Conservation (phyloP, 2,888 invertebrate species). For the Sericinus montela region DNA sequence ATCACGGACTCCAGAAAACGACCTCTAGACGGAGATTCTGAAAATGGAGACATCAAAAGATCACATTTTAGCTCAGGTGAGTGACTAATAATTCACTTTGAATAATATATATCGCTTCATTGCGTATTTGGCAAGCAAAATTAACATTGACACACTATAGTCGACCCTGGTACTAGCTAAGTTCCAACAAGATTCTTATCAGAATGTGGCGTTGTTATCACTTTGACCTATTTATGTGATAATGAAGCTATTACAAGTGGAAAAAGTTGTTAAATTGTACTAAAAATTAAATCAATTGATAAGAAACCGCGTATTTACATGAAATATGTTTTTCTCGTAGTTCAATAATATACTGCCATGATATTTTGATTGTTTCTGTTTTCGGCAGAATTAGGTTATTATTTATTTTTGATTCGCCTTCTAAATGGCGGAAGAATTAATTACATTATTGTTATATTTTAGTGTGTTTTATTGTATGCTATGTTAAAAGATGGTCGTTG, state of each 20-base stretch:
- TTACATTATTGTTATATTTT: slow-evolving; percentile 22
- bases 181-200: slow-evolving; percentile 72
- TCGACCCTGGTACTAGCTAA: slow-evolving; percentile 51
- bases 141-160: slow-evolving; percentile 69
- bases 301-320: slow-evolving; percentile 1
- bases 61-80: slow-evolving; percentile 95
- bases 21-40: slow-evolving; percentile 91
- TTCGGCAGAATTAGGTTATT: slow-evolving; percentile 4
- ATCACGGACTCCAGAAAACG: slow-evolving; percentile 94
- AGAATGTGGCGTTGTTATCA: slow-evolving; percentile 63
- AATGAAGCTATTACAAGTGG: slow-evolving; percentile 50
- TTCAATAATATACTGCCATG: slow-evolving; percentile 7
- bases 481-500: slow-evolving; percentile 76
- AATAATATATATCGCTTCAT: slow-evolving; percentile 46
- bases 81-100: slow-evolving; percentile 33
- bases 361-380: slow-evolving; percentile 12
- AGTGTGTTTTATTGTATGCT: slow-evolving; percentile 52
- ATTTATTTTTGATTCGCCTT: slow-evolving; percentile 8
- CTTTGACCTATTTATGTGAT: slow-evolving; percentile 66
- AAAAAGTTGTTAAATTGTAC: slow-evolving; percentile 28
- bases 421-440: slow-evolving; percentile 19
- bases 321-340: slow-evolving; percentile 4
- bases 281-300: slow-evolving; percentile 21
- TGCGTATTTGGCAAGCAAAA: slow-evolving; percentile 66
- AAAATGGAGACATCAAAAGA: slow-evolving; percentile 93